Percentiles rank a stretch among this genome's conserved stretches.
Evolutionary conservation across 2,113 vertebrate genomes (phyloP).

Genomic region (Cyanocitta stelleri): DNA sequence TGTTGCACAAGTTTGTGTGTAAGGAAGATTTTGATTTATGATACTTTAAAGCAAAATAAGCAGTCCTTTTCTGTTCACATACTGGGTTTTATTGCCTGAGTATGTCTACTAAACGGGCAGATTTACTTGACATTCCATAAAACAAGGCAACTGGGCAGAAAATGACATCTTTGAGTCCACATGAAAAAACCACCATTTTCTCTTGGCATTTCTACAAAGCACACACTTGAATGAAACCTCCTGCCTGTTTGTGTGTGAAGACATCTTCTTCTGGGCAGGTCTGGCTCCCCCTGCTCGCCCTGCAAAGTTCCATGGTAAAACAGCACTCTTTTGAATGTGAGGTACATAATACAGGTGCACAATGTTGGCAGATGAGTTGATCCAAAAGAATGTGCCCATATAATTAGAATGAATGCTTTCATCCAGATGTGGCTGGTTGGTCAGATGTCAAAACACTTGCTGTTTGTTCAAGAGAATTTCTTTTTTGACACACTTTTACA

Average conservation of each 20-base stretch:
- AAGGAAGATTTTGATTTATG: neutral
- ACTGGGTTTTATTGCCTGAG: neutral
- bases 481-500: neutral
- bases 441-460: neutral
- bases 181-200: neutral
- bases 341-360: neutral
- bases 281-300: neutral
- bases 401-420: neutral
- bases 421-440: neutral
- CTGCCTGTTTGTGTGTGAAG: neutral
- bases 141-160: slow-evolving; percentile 3
- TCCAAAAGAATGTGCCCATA: neutral
- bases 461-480: neutral
- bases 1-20: neutral
- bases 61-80: neutral
- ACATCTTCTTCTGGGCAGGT: neutral
- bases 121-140: neutral
- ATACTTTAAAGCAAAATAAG: neutral
- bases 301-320: neutral
- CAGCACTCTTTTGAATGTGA: neutral
- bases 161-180: neutral
- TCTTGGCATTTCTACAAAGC: neutral
- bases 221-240: neutral
- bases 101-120: neutral
- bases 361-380: neutral